These are phyloP conservation scores for Phasianus colchicus DNA, from an alignment of 2,113 vertebrate species.

Conservation along the genomic window DNA sequence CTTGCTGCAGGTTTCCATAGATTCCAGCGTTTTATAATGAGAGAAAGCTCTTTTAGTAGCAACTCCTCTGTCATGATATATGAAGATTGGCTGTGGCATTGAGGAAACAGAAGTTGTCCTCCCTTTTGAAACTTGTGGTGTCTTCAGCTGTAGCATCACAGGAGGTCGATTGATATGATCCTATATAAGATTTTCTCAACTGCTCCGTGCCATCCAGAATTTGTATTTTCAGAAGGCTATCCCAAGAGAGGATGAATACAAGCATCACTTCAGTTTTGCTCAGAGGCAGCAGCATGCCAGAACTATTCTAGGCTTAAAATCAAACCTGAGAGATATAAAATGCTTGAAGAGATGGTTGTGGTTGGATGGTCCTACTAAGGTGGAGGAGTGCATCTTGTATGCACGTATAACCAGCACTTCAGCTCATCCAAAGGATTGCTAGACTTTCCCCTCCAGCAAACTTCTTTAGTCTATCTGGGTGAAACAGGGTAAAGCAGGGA, in stretches of 20 bases:
- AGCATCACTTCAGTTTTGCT: neutral
- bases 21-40: neutral
- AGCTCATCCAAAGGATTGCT: neutral
- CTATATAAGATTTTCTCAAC: neutral
- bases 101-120: neutral
- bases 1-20: neutral
- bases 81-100: neutral
- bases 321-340: neutral
- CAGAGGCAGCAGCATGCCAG: neutral
- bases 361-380: neutral
- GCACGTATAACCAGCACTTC: neutral
- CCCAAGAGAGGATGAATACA: neutral
- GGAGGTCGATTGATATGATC: neutral
- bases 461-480: neutral
- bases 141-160: neutral
- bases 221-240: neutral
- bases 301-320: neutral
- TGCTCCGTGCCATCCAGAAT: neutral
- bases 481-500: neutral
- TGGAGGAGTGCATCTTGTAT: neutral
- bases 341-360: neutral
- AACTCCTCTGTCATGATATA: neutral
- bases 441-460: neutral
- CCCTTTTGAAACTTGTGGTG: neutral
- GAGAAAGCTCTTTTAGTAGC: neutral